Base-by-base conservation (phyloP, 2,113 vertebrate species). In the Xyrauchen texanus region DNA sequence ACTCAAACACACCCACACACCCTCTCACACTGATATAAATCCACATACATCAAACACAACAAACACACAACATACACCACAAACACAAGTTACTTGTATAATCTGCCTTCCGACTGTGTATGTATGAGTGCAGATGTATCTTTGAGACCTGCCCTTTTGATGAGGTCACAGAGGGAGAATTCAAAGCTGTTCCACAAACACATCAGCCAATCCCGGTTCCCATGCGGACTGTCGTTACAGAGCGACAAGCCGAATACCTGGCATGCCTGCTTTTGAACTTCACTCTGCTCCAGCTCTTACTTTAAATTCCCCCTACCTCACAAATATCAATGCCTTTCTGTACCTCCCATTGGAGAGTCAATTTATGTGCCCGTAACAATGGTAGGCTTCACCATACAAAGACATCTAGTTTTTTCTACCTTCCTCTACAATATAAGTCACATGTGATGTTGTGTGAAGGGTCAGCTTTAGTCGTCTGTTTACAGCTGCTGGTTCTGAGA, bases 21-120 rank as follows among this genome's bases (percentile, higher is more conserved):
- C 77, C 71, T 66, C 68, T 53, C 65, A 55, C 21, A 57, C 51
- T 57, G 13, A 72, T 60, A 69, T 46, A 75, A 65, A 75, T 76
- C 52, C 68, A 75, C 82, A 70, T 74, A 72, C 71, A 66, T 70
- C 69, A 73, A 58, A 78, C 44, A 13, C 51, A 10, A 76, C 34
- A 65, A 49, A 62, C 16, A 78, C 46, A 47, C 34, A 49, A 49
- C 15, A 66, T 58, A 67, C 51, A 12, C 13, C 73, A 64, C 12
- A 63, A 5, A 21, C 52, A 57, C 53, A 58, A 16, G 75, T 47
- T 11, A n/a, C 16, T n/a, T 77, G 75, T 77, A 45, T 55, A 53
- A 65, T 52, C 10, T 44, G 8, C 4, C 13, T 49, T 44, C 16
- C 6, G 2, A 55, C 51, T 15, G 51, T 21, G 67, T 77, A 51